These are phyloP conservation scores for Rhabditoides inermis DNA, from an alignment of 2,888 invertebrate genomes.

Conservation along the genomic window DNA sequence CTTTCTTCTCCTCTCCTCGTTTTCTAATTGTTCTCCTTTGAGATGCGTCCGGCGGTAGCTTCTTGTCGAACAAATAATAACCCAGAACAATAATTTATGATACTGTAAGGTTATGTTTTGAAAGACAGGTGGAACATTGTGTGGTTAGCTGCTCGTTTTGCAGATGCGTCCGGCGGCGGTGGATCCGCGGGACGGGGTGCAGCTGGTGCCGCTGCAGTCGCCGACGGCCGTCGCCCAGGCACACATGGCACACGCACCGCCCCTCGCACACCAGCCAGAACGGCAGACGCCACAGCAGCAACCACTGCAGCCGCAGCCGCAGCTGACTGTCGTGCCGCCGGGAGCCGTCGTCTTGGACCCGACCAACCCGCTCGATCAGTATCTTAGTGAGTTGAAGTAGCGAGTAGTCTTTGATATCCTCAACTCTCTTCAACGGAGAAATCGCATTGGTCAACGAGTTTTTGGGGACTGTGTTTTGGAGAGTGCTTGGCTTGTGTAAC, in stretches of 20 bases:
- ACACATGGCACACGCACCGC: background rate
- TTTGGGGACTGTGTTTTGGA: background rate
- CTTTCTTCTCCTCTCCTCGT: no score
- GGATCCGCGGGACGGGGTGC: background rate
- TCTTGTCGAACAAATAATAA: no score
- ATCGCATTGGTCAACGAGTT: background rate
- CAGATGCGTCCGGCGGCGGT: no score
- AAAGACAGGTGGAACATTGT: no score
- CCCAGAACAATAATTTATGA: no score
- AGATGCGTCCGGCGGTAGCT: no score
- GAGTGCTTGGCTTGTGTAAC: background rate
- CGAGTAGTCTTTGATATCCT: background rate
- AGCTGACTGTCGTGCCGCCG: background rate
- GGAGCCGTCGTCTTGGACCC: conserved; percentile 1
- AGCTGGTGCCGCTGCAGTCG: background rate
- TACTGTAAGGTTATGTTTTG: no score
- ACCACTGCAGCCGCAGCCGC: no score
- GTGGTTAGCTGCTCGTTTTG: no score
- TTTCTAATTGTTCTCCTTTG: no score
- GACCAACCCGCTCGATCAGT: background rate
- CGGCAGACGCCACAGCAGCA: no score
- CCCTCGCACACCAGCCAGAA: no score
- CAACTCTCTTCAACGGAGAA: background rate
- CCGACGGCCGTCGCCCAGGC: background rate
- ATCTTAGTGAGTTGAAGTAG: conserved; percentile 3